phyloP scores from a whole-genome alignment of 1,140 invertebrate genomes.

The Hylyphantes graminicola region DNA sequence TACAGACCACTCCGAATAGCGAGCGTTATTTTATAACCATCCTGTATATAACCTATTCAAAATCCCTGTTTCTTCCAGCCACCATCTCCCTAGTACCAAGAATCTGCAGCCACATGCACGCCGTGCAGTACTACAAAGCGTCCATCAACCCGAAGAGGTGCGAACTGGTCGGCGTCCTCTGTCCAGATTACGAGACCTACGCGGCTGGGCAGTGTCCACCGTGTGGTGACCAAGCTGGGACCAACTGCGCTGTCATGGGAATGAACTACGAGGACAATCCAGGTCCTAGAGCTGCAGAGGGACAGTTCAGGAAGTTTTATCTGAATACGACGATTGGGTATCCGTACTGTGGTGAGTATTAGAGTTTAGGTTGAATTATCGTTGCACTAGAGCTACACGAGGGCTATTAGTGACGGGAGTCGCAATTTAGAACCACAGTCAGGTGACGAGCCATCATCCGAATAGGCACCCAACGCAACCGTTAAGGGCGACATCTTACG shows the following conservation, averaged over 20 bases:
- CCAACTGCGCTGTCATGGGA: slow-evolving; percentile 48
- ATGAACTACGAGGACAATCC: slow-evolving; percentile 27
- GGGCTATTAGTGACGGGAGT: too few relatives aligned
- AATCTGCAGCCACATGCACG: slow-evolving; percentile 48
- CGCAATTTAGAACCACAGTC: too few relatives aligned
- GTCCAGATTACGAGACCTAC: slow-evolving; percentile 28
- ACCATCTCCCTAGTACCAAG: slow-evolving; percentile 45
- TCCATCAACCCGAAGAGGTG: slow-evolving; percentile 40
- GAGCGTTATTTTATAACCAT: too few relatives aligned
- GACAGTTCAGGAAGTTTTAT: slow-evolving; percentile 21
- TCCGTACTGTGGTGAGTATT: slow-evolving; percentile 40
- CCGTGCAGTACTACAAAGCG: slow-evolving; percentile 47
- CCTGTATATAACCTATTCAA: too few relatives aligned
- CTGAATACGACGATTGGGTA: slow-evolving; percentile 38
- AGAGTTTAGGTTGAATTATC: too few relatives aligned
- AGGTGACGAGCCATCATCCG: too few relatives aligned
- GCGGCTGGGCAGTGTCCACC: neutral
- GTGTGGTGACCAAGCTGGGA: neutral
- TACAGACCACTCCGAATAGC: too few relatives aligned
- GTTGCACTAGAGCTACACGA: too few relatives aligned
- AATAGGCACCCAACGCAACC: too few relatives aligned
- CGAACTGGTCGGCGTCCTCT: slow-evolving; percentile 21
- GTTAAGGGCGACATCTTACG: too few relatives aligned
- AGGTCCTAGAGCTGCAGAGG: neutral
- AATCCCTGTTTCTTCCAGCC: neutral